Conservation (phyloP, 2,113 vertebrate genomes). For the Mungos mungo region DNA sequence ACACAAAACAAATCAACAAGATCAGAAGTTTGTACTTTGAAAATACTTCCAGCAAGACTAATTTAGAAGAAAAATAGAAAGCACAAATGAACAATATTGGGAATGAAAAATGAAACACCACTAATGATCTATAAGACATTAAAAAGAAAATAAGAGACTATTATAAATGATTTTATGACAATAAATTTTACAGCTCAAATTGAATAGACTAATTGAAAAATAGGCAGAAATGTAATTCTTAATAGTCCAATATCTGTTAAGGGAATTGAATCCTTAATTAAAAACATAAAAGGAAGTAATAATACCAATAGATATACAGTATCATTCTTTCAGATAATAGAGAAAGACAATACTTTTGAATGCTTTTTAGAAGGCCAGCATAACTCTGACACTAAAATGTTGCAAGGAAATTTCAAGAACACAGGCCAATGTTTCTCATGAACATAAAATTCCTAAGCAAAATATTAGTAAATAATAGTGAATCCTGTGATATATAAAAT, state of each 20-base stretch:
- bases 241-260: background rate
- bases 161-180: background rate
- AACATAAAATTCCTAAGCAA: background rate
- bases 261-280: background rate
- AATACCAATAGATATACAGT: background rate
- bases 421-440: background rate
- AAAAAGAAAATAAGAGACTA: background rate
- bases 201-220: background rate
- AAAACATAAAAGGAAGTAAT: background rate
- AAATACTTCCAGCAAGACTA: background rate
- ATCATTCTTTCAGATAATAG: background rate
- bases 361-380: background rate
- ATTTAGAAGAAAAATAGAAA: background rate
- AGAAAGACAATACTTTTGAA: background rate
- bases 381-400: background rate
- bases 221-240: background rate
- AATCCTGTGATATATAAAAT: background rate
- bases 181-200: background rate
- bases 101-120: background rate
- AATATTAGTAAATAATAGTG: background rate
- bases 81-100: background rate
- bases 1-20: background rate
- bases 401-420: background rate
- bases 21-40: background rate
- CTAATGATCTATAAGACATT: background rate